These are phyloP conservation scores for Brachirus orientalis DNA, from an alignment of 2,113 vertebrate genomes.

Conservation along the genomic window DNA sequence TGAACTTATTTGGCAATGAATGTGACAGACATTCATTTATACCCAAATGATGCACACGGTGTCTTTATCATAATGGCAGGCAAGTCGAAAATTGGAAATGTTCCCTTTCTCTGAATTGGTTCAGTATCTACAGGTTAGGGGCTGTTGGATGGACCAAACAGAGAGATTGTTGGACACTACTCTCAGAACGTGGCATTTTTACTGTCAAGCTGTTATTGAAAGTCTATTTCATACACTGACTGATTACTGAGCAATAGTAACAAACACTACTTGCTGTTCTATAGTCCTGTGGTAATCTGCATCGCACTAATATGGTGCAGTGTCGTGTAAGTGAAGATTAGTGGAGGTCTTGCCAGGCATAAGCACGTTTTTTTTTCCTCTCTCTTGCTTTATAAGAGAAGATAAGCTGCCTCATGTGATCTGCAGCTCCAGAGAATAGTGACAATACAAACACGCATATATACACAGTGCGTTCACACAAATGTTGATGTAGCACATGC, in stretches of 20 bases:
- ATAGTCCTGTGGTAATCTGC: background rate
- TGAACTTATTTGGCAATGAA: too few relatives aligned
- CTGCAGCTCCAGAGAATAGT: background rate
- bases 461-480: slow-evolving; percentile 13
- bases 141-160: too few relatives aligned
- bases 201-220: too few relatives aligned
- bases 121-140: too few relatives aligned
- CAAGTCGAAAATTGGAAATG: too few relatives aligned
- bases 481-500: slow-evolving; percentile 1
- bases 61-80: too few relatives aligned
- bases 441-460: slow-evolving; percentile 9
- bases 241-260: too few relatives aligned
- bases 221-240: background rate
- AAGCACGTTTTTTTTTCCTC: slow-evolving; percentile 3
- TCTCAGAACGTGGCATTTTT: too few relatives aligned
- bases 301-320: slow-evolving; percentile 12
- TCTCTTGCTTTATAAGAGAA: background rate
- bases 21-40: too few relatives aligned
- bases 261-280: background rate
- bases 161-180: too few relatives aligned
- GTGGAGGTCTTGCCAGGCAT: slow-evolving; percentile 5
- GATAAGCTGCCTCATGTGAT: slow-evolving; percentile 14
- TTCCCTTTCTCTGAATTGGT: too few relatives aligned
- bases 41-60: too few relatives aligned
- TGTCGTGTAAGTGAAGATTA: slow-evolving; percentile 10